phyloP scores from a whole-genome alignment of 2,888 invertebrate species.

The Drosophila mettleri region DNA sequence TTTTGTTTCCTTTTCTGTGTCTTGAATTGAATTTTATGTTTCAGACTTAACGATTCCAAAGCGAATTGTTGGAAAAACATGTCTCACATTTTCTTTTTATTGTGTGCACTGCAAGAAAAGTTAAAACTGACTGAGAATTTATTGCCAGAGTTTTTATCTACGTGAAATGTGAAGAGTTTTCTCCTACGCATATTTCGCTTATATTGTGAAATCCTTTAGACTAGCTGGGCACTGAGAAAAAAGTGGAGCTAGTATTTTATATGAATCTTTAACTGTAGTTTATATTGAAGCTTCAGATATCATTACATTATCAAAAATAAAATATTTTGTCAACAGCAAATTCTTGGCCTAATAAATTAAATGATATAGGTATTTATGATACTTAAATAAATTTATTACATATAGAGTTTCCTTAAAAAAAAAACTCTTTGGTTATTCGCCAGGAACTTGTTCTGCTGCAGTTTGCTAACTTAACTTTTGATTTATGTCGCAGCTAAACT shows the following conservation, averaged over 20 bases:
- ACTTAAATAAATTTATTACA: not conserved
- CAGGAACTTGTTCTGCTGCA: not conserved
- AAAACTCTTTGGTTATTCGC: not conserved
- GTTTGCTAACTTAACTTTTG: not conserved
- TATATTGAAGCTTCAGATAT: too few species aligned
- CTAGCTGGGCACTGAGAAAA: not conserved
- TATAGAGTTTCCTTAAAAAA: not conserved
- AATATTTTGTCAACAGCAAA: too few species aligned
- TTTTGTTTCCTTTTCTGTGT: constrained; percentile 18
- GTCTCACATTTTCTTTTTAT: constrained; percentile 29
- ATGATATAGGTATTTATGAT: not conserved
- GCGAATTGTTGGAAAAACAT: constrained; percentile 15
- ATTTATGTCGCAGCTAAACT: constrained; percentile 25
- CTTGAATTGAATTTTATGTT: constrained; percentile 59
- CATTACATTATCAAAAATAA: too few species aligned
- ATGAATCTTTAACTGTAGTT: not conserved
- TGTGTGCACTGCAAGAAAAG: not conserved
- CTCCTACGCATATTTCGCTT: not conserved
- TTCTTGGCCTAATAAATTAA: too few species aligned
- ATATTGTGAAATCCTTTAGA: not conserved
- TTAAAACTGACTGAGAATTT: not conserved
- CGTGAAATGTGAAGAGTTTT: not conserved
- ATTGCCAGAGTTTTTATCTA: not conserved
- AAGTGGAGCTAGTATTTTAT: not conserved
- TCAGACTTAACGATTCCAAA: constrained; percentile 24